These are phyloP conservation scores for Fabriciana adippe DNA, from an alignment of 2,888 invertebrate genomes.

Conservation along the genomic window DNA sequence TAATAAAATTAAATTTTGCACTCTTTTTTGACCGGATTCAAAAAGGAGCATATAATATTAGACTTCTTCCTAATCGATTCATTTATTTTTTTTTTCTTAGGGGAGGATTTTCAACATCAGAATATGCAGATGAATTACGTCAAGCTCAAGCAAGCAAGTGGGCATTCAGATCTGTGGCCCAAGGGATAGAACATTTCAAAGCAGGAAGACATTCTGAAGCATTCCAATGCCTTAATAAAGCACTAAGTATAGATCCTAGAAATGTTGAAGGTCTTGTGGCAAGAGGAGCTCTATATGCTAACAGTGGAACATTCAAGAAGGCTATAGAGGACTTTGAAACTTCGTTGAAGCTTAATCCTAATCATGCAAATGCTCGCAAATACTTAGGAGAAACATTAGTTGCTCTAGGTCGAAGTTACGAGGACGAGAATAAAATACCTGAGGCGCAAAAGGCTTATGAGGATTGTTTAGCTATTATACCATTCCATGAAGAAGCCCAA, in stretches of 20 bases:
- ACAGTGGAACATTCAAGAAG: conserved; percentile 95
- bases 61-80: no score
- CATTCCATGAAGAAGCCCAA: conserved; percentile 93
- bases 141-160: conserved; percentile 96
- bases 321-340: conserved; percentile 97
- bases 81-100: conserved; percentile 63
- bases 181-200: conserved; percentile 97
- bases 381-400: conserved; percentile 97
- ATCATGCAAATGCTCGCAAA: conserved; percentile 95
- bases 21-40: no score
- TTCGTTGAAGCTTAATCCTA: conserved; percentile 93
- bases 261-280: conserved; percentile 97
- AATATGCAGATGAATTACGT: conserved; percentile 92
- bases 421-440: conserved; percentile 92
- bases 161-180: conserved; percentile 96
- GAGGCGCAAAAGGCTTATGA: conserved; percentile 93
- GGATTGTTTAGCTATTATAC: conserved; percentile 91
- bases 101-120: conserved; percentile 88
- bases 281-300: conserved; percentile 95
- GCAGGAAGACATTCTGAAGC: conserved; percentile 96
- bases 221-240: conserved; percentile 96
- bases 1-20: no score
- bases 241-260: conserved; percentile 93
- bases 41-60: no score
- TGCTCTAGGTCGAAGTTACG: conserved; percentile 93